Evolutionary conservation across 2,797 vertebrate species (phyloP).

Genomic region (Hafferia zeledoni): DNA sequence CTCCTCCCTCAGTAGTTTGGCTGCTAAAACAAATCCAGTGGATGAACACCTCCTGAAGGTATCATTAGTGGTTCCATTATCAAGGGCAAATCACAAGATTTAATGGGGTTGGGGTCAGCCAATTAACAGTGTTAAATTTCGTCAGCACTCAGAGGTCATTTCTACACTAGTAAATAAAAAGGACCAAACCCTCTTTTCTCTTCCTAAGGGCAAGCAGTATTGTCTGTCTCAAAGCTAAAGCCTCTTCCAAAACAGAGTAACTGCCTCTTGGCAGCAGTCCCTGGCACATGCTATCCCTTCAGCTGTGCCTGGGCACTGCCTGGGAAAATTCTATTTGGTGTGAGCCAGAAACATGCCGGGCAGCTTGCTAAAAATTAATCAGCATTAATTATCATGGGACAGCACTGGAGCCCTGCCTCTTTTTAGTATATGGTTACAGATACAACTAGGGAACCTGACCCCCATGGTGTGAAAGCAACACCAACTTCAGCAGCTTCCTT

Average conservation of each 20-base stretch:
- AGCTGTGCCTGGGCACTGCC: not conserved
- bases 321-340: not conserved
- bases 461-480: not conserved
- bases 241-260: not conserved
- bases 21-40: not conserved
- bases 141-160: not conserved
- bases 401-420: not conserved
- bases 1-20: not conserved
- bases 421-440: not conserved
- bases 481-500: not conserved
- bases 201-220: not conserved
- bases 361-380: conserved; percentile 37
- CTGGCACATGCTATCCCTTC: not conserved
- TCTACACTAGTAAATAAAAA: not conserved
- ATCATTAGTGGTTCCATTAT: not conserved
- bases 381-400: not conserved
- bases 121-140: not conserved
- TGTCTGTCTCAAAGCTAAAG: not conserved
- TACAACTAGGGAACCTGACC: not conserved
- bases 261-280: conserved; percentile 24
- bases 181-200: not conserved
- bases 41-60: not conserved
- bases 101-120: not conserved
- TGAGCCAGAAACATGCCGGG: not conserved
- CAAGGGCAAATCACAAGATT: not conserved